phyloP scores from a whole-genome alignment of 2,113 vertebrate species.

The Pteropus alecto region DNA sequence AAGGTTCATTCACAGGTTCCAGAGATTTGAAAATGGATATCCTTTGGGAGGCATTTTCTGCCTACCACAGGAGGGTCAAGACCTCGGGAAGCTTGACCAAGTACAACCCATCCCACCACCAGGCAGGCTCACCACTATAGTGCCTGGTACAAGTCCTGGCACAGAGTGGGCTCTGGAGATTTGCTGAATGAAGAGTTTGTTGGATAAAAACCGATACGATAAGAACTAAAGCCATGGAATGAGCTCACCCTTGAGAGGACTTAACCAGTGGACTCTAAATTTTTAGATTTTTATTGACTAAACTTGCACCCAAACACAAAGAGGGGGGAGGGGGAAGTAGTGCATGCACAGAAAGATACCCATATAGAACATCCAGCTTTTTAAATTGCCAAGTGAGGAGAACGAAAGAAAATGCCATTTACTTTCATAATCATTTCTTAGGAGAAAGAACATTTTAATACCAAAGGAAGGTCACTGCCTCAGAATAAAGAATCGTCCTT shows the following conservation, averaged over 20 bases:
- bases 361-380: neutral
- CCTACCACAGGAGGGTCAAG: neutral
- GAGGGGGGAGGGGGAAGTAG: too few species aligned
- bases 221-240: neutral
- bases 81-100: neutral
- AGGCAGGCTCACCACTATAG: neutral
- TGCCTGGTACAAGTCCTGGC: neutral
- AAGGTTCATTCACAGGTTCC: neutral
- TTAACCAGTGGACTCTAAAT: neutral
- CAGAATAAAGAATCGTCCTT: conserved; percentile 42
- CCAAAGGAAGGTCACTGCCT: conserved; percentile 33
- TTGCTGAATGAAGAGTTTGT: neutral
- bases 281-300: neutral
- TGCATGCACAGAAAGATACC: neutral
- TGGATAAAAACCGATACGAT: neutral
- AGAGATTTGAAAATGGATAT: neutral
- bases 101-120: neutral
- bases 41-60: neutral
- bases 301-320: neutral
- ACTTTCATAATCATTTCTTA: conserved; percentile 42
- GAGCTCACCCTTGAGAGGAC: neutral
- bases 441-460: conserved; percentile 46
- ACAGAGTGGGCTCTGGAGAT: neutral
- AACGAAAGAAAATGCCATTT: conserved; percentile 10
- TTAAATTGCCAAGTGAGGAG: neutral